These are phyloP conservation scores for Nephrotoma flavescens DNA, from an alignment of 2,888 invertebrate genomes.

Conservation along the genomic window DNA sequence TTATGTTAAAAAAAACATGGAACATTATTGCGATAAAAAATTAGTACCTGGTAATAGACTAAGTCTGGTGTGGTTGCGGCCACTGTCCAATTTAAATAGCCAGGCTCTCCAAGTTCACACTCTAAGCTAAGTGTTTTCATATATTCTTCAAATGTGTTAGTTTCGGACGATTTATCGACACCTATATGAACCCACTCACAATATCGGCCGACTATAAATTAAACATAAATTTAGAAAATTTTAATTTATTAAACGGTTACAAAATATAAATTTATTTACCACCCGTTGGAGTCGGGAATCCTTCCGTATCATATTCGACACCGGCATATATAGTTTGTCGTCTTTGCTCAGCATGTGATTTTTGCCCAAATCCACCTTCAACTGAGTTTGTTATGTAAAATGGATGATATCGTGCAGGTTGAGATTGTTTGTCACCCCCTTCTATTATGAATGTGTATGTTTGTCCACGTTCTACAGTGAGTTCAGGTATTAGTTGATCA, in stretches of 20 bases:
- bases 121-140: conserved; percentile 58
- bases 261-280: conserved; percentile 31
- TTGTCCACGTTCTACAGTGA: conserved; percentile 73
- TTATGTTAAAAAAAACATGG: neutral
- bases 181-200: conserved; percentile 78
- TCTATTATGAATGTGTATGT: conserved; percentile 77
- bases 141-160: conserved; percentile 63
- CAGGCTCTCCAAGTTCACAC: conserved; percentile 64
- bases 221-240: neutral
- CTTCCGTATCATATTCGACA: conserved; percentile 57
- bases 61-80: conserved; percentile 67
- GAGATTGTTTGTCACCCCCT: conserved; percentile 65
- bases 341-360: conserved; percentile 49
- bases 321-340: conserved; percentile 69
- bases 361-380: conserved; percentile 77
- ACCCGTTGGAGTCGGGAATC: conserved; percentile 66
- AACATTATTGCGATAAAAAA: neutral
- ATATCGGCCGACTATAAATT: conserved; percentile 53
- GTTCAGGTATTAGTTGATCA: conserved; percentile 75
- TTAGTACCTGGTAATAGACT: conserved; percentile 75
- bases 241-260: neutral
- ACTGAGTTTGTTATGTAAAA: conserved; percentile 78
- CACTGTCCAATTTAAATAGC: conserved; percentile 71
- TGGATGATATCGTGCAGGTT: conserved; percentile 78
- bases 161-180: conserved; percentile 53